Base-by-base conservation (phyloP, 2,888 invertebrate species). In the Drosophila tripunctata region DNA sequence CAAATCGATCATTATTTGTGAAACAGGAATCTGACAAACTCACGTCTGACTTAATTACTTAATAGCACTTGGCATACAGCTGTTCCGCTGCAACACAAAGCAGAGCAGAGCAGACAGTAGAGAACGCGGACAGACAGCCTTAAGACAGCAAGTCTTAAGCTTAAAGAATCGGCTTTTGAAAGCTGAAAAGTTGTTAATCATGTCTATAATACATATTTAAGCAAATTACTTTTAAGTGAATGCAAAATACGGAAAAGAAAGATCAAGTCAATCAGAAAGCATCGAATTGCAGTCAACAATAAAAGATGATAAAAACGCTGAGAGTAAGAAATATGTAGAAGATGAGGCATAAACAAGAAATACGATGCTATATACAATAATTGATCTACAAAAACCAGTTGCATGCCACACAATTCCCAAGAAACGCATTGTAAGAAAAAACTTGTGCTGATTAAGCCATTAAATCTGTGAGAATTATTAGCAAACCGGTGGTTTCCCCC, bases 381-480 rank as follows among this genome's bases (percentile, higher is more conserved):
- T 43, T 56, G 48, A 36, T 10, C 36, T 40, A 3, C n/a, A 44
- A 47, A 57, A 62, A 62, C 62, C 35, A 62, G 63, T 63, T 63
- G 63, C 57, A 57, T 63, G 44, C 57, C 50, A 30, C 50, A 30
- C 47, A 62, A n/a, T 54, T 54, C 30, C 43, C 44, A 44, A 17
- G 36, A 55, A 27, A 48, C 27, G 1, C 3, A 15, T n/a, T n/a
- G n/a, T n/a, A 35, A 35, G 14, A 15, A 24, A 40, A 33, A 57
- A 35, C 12, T 51, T 51, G 15, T 54, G 62, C 63, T 63, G 63
- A 63, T 62, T 50, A 50, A 63, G 57, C 57, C 17, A 63, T 63
- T 63, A 57, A 63, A 50, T 17, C 35, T 55, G 40, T 14, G 40
- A 50, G 48, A 50, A 50, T 15, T 33, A 21, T 38, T 44, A 22